Base-by-base conservation (phyloP, 2,797 vertebrate genomes). In the Amniataba percoides region DNA sequence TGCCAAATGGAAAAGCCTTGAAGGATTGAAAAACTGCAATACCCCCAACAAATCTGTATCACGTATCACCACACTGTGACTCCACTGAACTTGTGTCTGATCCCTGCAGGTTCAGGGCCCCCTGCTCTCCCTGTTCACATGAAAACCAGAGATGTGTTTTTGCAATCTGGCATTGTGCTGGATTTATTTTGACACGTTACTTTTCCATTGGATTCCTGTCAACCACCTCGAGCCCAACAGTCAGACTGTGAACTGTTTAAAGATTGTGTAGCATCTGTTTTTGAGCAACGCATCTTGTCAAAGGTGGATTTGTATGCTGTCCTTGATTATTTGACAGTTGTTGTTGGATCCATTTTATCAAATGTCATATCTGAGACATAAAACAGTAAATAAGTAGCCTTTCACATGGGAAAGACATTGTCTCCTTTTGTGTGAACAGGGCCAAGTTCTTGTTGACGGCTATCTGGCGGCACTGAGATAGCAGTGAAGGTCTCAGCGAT, bases 181-280 rank as follows among this genome's bases (percentile, higher is more conserved):
- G 72, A 87, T 88, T 87, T 84, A 87, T 88, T 85, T 84, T 83
- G 83, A 87, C 77, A 69, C 56, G 51, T 80, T 71, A 67, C 15
- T 87, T 90, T 89, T 89, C 84, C 81, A 87, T 13, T 89, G 83
- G 83, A 89, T 82, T 80, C 49, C n/a, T 36, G 49, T 86, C 88
- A 89, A 82, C 65, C 55, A 71, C 69, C 51, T 61, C 64, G 52
- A 76, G 74, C 65, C 79, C 77, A 74, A 66, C 36, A 82, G 64
- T 21, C 73, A 40, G 78, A 83, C 56, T 77, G 70, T 13, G 4
- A 73, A 76, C 34, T 34, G n/a, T 77, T 82, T 55, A 60, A 79
- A 84, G 62, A 60, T 65, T 66, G 25, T 42, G 48, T 21, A 82
- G 78, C 86, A 88, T 90, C 79, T 91, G 89, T 80, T 90, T 87